Percentiles rank a stretch among this genome's conserved stretches.
These are phyloP conservation scores for Pedionomus torquatus DNA, from an alignment of 2,113 vertebrate genomes.

Conservation along the genomic window DNA sequence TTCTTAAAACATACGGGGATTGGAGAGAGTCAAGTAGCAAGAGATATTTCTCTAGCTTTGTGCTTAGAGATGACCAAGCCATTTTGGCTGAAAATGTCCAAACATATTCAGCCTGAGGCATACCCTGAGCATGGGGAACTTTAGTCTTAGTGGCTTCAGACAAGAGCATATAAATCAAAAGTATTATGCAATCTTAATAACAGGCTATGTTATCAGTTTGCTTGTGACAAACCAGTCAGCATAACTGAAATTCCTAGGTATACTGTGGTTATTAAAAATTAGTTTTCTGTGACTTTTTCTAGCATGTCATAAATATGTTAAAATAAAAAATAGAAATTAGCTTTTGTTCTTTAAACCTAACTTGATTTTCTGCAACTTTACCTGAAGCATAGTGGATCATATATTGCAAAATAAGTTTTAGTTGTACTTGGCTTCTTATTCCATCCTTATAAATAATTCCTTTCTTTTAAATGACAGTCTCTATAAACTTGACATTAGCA, in stretches of 20 bases:
- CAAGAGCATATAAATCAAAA: not conserved
- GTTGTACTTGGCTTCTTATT: not conserved
- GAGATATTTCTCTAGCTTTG: not conserved
- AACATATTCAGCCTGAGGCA: not conserved
- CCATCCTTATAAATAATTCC: not conserved
- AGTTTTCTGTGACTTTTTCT: not conserved
- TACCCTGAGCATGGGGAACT: not conserved
- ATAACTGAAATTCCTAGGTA: conserved; percentile 32
- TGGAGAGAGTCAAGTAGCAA: not conserved
- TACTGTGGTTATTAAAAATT: not conserved
- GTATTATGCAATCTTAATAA: conserved; percentile 15
- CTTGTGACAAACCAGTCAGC: not conserved
- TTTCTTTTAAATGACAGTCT: not conserved
- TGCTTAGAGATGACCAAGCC: not conserved
- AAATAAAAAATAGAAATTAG: not conserved
- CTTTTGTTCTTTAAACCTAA: not conserved
- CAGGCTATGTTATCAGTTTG: not conserved
- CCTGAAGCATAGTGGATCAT: not conserved
- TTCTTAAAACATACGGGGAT: not conserved
- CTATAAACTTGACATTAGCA: not conserved
- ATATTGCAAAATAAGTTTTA: not conserved
- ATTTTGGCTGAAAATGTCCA: not conserved
- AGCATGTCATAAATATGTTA: not conserved
- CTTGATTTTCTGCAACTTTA: not conserved
- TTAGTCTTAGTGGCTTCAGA: not conserved